Base-by-base conservation (phyloP, 2,888 invertebrate genomes). In the Synergus itoensis region DNA sequence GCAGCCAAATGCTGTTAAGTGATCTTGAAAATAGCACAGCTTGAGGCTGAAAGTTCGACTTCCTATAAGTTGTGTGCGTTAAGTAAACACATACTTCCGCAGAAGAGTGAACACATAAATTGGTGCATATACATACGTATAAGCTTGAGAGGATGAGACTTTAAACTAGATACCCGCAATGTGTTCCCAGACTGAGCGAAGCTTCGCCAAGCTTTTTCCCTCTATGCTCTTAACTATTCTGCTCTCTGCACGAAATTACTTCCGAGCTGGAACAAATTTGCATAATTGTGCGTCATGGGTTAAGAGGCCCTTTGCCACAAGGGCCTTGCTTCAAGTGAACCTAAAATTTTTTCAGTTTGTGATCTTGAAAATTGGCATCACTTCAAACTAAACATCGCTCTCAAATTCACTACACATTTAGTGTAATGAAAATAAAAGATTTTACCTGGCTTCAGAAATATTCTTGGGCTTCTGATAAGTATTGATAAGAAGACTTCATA, bases 271-370 rank as follows among this genome's bases (percentile, higher is more conserved):
- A 79, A 73, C 45, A 75, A 82, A 82, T 82, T 64, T 81, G 65
- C 82, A 82, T 82, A 82, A 82, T 82, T 81, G 80, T 77, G 77
- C 77, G 69, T 81, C 78, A 64, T 21, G 64, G 78, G 21, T 18
- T 73, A 73, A 73, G 73, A 73, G 53, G 53, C 36, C 73, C 73
- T 73, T 53, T 1, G 8, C 3, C 28, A 53, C 36, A 69, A 73
- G 53, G 53, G 40, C 73, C 53, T 28, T 73, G 48, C 8, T 53
- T 28, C 48, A 28, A 53, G 36, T 11, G 18, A 73, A 73, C 48
- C 48, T 36, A n/a, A 1, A 45, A 53, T 73, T 53, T 21, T 67
- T 67, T 45, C 11, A 21, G 18, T 53, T 40, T 65, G n/a, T 40
- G 16, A n/a, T 53, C 11, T 53, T 48, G 28, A 73, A 69, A 73